Evolutionary conservation across 2,797 vertebrate genomes (phyloP), one percentile per base, ranked within the genome.

Genomic region (Enteromius mattozi): DNA sequence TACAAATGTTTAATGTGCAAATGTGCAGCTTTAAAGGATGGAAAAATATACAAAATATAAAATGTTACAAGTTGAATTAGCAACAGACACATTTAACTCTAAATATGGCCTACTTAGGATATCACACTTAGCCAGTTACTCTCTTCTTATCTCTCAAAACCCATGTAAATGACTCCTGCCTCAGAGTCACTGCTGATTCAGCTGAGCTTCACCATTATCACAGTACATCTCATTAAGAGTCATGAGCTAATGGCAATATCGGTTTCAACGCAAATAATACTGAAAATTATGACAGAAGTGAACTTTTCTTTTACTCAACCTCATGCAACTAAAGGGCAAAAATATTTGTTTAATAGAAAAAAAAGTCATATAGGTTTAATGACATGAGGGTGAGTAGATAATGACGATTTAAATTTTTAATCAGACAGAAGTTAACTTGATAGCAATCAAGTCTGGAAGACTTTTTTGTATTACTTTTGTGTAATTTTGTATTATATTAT

Each of bases 91-190:
- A 85, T 88, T 87, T 80, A 54, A 61, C 27, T 82, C 54, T 37
- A 61, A 66, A 69, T 74, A 74, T 89, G 89, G 87, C 87, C 83
- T 84, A 82, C 85, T 87, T 87, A 27, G 72, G 76, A 83, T 85
- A 79, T 85, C 72, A 78, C 75, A 84, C 59, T 72, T 80, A 80
- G 74, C 78, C 86, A 78, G 87, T 63, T 78, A 63, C 75, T 37
- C 66, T 82, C 51, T 72, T 82, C 86, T 88, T 88, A 89, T 88
- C 85, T 90, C 79, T 47, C 51, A 77, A 84, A 61, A 76, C 83
- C 85, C 84, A 78, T 65, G 75, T 85, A 83, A 71, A 40, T 76
- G 70, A 84, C 75, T 85, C 66, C 16, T 49, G 59, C 59, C 81
- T 86, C 69, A 6, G 78, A 88, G 75, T 84, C 79, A 79, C 70